Evolutionary conservation across 1,140 invertebrate species (phyloP).

Genomic region (Piezodorus guildinii): DNA sequence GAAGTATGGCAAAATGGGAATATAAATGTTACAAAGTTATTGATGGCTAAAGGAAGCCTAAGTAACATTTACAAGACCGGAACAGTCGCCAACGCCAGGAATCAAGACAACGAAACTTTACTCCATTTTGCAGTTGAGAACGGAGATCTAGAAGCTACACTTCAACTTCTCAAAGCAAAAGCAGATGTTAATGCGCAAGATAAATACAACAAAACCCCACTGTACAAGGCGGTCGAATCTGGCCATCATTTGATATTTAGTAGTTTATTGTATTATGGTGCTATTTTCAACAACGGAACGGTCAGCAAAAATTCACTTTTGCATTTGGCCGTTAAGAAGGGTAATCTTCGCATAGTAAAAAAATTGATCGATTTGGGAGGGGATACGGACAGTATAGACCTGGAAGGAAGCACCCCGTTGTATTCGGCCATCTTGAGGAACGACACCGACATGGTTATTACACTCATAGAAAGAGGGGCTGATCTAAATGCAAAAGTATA

Average conservation of each 20-base stretch:
- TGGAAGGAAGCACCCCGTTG: neutral
- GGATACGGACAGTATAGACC: neutral
- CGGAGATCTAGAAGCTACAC: neutral
- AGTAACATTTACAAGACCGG: neutral
- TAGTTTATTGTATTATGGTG: too few species aligned
- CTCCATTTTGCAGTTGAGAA: neutral
- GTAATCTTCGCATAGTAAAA: too few species aligned
- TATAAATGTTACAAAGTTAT: neutral
- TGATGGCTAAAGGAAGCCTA: neutral
- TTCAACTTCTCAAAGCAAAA: neutral
- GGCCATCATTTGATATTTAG: neutral
- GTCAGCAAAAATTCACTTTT: too few species aligned
- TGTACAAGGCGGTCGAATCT: neutral
- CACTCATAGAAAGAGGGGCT: neutral
- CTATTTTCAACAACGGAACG: too few species aligned
- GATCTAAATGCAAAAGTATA: neutral
- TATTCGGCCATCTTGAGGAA: neutral
- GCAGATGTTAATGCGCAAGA: neutral
- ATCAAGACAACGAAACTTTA: neutral
- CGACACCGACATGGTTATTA: neutral
- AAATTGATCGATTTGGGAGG: neutral
- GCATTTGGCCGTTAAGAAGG: too few species aligned
- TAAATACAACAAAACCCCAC: neutral
- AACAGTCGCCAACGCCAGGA: neutral
- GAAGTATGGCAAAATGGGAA: neutral